A percentile compares a stretch with the other conserved stretches of the same genome.
These are phyloP conservation scores for Amphimallon solstitiale DNA, from an alignment of 2,888 invertebrate genomes.

Conservation along the genomic window DNA sequence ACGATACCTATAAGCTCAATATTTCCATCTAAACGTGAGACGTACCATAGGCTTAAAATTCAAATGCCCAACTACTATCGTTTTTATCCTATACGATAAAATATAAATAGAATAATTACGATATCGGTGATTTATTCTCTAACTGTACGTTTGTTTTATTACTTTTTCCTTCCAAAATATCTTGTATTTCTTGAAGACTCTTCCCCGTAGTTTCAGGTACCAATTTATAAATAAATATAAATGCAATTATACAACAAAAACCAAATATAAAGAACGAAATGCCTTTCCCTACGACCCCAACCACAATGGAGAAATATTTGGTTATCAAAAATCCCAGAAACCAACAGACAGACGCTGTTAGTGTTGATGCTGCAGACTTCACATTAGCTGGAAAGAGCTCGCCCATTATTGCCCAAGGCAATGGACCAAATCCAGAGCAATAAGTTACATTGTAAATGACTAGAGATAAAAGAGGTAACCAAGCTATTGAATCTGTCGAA, in stretches of 20 bases:
- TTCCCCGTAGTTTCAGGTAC: slow-evolving; percentile 42
- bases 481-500: slow-evolving; percentile 64
- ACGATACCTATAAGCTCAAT: no score
- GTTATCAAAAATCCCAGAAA: slow-evolving; percentile 77
- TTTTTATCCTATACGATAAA: no score
- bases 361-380: slow-evolving; percentile 76
- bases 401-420: slow-evolving; percentile 83
- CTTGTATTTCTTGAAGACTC: slow-evolving; percentile 62
- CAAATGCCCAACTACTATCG: no score
- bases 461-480: slow-evolving; percentile 76
- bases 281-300: slow-evolving; percentile 68
- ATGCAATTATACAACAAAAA: slow-evolving; percentile 67
- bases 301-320: slow-evolving; percentile 72
- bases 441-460: slow-evolving; percentile 78
- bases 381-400: slow-evolving; percentile 82
- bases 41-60: no score
- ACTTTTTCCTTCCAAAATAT: slow-evolving; percentile 62
- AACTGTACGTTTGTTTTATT: background rate
- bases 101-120: no score
- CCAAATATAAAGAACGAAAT: slow-evolving; percentile 79
- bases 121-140: no score
- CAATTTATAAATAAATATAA: slow-evolving; percentile 71
- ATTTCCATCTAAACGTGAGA: no score
- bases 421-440: slow-evolving; percentile 77
- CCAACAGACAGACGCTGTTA: slow-evolving; percentile 82